Evolutionary conservation across 1,140 invertebrate genomes (phyloP).

Genomic region (Hermetia illucens): DNA sequence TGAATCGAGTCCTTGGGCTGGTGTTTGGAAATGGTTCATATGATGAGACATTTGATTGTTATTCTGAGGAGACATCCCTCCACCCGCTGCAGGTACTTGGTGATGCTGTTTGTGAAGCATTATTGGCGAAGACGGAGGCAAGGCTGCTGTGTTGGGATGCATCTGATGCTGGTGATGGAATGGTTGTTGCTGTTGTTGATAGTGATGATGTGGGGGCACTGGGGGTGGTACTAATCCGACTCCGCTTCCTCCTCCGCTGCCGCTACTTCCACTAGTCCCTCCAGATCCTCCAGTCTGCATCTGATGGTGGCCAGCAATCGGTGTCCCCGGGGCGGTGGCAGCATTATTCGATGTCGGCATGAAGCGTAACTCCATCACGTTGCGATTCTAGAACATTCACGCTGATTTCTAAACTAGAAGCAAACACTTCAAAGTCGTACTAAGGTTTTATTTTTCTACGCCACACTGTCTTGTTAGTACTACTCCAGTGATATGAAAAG

Average conservation of each 20-base stretch:
- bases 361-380: slow-evolving; percentile 30
- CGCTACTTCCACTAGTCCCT: no score
- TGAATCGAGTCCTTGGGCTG: slow-evolving; percentile 16
- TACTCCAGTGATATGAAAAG: slow-evolving; percentile 4
- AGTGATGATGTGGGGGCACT: slow-evolving; percentile 1
- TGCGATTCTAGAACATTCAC: slow-evolving; percentile 29
- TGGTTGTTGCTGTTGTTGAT: slow-evolving; percentile 6
- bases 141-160: slow-evolving; percentile 19
- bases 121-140: slow-evolving; percentile 11
- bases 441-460: slow-evolving; percentile 5
- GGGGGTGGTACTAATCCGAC: background rate
- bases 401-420: slow-evolving; percentile 15
- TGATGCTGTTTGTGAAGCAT: slow-evolving; percentile 14
- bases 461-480: no score
- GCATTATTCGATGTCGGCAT: slow-evolving; percentile 18
- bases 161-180: slow-evolving; percentile 12
- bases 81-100: slow-evolving; percentile 12
- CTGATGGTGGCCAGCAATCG: slow-evolving; percentile 3
- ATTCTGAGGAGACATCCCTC: background rate
- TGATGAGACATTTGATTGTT: slow-evolving; percentile 1
- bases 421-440: slow-evolving; percentile 9
- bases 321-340: no score
- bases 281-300: no score
- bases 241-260: no score
- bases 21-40: background rate